Evolutionary conservation across 2,113 vertebrate genomes (phyloP).

Genomic region (Colistium nudipinnis): DNA sequence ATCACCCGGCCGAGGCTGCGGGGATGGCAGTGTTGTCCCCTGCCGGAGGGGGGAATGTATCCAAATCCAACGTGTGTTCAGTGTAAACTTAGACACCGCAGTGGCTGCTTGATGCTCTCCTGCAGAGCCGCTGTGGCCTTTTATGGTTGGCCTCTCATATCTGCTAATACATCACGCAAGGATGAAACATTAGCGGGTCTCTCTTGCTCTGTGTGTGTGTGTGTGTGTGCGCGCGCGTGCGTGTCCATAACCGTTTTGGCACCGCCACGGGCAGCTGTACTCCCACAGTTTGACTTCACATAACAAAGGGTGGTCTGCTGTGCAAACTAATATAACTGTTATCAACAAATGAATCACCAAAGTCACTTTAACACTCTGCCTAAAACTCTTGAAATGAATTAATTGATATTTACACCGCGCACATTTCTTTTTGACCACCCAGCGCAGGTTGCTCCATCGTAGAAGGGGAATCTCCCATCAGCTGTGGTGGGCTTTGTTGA

Average conservation of each 20-base stretch:
- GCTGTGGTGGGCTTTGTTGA: no score
- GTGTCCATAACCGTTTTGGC: slow-evolving; percentile 24
- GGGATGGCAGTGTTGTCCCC: slow-evolving; percentile 50
- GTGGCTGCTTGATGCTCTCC: slow-evolving; percentile 47
- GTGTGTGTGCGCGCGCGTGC: slow-evolving; percentile 14
- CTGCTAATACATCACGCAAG: slow-evolving; percentile 46
- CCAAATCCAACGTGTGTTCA: slow-evolving; percentile 48
- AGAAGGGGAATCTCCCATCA: neutral
- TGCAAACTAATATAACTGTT: slow-evolving; percentile 2
- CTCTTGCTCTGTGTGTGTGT: slow-evolving; percentile 6
- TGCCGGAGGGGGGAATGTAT: slow-evolving; percentile 49
- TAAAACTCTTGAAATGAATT: neutral
- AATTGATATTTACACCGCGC: neutral
- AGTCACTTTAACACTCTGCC: neutral
- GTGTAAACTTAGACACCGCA: slow-evolving; percentile 64
- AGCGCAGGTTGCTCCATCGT: no score
- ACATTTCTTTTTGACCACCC: no score
- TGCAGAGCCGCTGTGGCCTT: slow-evolving; percentile 62
- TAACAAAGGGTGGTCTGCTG: slow-evolving; percentile 28
- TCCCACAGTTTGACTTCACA: slow-evolving; percentile 18
- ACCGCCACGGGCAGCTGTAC: slow-evolving; percentile 32
- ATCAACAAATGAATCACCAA: slow-evolving; percentile 15
- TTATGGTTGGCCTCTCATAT: slow-evolving; percentile 72
- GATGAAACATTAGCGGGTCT: slow-evolving; percentile 44
- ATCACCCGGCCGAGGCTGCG: slow-evolving; percentile 53